These are phyloP conservation scores for Tokudaia muenninki DNA, from an alignment of 2,797 vertebrate genomes.

Conservation along the genomic window DNA sequence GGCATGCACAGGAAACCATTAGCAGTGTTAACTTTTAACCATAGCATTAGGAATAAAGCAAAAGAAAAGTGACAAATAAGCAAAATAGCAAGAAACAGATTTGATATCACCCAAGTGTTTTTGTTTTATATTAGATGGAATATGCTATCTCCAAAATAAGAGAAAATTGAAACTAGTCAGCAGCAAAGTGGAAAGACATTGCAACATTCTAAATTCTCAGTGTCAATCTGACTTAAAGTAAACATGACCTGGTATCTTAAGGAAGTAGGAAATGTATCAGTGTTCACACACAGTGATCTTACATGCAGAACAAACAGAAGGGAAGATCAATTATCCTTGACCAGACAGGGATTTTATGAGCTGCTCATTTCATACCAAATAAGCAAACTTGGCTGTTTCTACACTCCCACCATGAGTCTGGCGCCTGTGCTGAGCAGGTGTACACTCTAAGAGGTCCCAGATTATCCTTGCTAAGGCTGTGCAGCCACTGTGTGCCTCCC, in stretches of 20 bases:
- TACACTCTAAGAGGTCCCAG: background rate
- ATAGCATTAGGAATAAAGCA: background rate
- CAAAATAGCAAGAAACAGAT: slow-evolving; percentile 47
- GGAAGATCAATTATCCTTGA: background rate
- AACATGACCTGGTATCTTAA: background rate
- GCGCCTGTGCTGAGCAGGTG: accelerated
- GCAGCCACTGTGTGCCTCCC: background rate
- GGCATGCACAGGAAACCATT: slow-evolving; percentile 66
- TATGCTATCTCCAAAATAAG: slow-evolving; percentile 35
- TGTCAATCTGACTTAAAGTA: background rate
- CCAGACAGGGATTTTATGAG: background rate
- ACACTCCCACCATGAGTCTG: background rate
- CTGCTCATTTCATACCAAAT: slow-evolving; percentile 1
- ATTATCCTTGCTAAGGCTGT: background rate
- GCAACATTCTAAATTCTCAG: background rate
- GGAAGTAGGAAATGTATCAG: slow-evolving; percentile 42
- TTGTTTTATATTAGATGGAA: background rate
- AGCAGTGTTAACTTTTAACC: slow-evolving; percentile 50
- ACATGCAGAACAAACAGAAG: background rate
- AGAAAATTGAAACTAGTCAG: slow-evolving; percentile 35
- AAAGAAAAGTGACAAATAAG: background rate
- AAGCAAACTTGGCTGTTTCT: slow-evolving; percentile 27
- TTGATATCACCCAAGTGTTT: slow-evolving; percentile 16
- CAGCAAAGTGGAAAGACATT: background rate
- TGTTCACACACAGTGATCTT: background rate